Base-by-base conservation (phyloP, 2,888 invertebrate genomes). In the Ennomos quercinarius region DNA sequence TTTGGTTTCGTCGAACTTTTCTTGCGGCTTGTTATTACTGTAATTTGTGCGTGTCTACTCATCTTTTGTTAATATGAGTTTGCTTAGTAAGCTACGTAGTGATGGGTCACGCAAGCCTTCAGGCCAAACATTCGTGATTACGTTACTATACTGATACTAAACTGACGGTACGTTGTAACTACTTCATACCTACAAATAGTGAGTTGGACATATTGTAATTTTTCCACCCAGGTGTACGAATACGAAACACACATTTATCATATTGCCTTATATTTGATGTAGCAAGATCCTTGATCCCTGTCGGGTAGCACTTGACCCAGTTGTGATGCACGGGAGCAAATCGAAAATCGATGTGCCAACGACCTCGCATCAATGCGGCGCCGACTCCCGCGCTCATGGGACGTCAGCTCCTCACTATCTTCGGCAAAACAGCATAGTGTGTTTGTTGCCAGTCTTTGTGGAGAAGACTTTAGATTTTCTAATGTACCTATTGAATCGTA, bases 261-360 rank as follows among this genome's bases (percentile, higher is more conserved):
- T 27, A 66, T 51, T 64, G 53, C 48, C 39, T 54, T 45, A 57
- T 45, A 60, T 58, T 51, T 49, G 44, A 49, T 44, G 57, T 54
- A 66, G 44, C 67, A 63, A 61, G 42, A 39, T 49, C 46, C 43
- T 13, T 61, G 60, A 56, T 61, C 60, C 51, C 71, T 63, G 66
- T 73, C 64, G 63, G 73, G 74, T 74, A 85, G 88, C 86, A 86
- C 91, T 91, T 91, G 91, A 91, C 91, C 91, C 80, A 91, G 74
- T 85, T 89, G 74, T 72, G 70, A 62, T 84, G 83, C 81, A 81
- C 76, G 83, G 79, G 84, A 81, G 84, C 78, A 91, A 91, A 91
- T 91, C 90, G 91, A 91, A 88, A 91, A 91, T 91, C 91, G 83
- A 91, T 90, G 80, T 83, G 89, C 72, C 83, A 79, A 80, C 83